Conservation (phyloP, 1,140 invertebrate species). For the Psix sp. region DNA sequence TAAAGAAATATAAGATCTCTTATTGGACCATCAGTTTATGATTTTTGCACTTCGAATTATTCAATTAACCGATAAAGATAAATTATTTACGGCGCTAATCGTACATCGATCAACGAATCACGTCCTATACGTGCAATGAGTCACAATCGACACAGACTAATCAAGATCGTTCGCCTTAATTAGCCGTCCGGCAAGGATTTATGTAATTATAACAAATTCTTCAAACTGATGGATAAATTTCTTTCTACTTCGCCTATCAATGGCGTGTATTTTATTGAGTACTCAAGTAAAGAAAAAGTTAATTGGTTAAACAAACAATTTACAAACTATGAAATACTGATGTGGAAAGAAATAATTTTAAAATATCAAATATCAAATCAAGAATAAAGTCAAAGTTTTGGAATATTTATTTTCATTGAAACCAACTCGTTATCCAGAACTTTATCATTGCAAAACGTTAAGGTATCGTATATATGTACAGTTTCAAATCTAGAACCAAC, state of each 20-base stretch:
- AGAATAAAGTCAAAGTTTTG: no score
- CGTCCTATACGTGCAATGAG: constrained; percentile 39
- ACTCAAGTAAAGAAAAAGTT: not conserved
- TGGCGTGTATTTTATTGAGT: no score
- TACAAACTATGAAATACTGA: no score
- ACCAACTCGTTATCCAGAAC: no score
- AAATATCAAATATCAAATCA: no score
- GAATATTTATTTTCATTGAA: no score
- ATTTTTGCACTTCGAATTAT: not conserved
- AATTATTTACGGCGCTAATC: constrained; percentile 45
- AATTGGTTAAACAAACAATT: no score
- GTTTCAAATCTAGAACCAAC: no score
- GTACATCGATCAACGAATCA: constrained; percentile 37
- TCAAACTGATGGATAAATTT: constrained; percentile 33
- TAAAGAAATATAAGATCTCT: not conserved
- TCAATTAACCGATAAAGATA: constrained; percentile 14
- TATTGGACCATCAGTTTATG: no score
- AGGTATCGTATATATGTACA: no score
- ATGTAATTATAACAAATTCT: constrained; percentile 57
- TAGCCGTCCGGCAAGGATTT: constrained; percentile 34
- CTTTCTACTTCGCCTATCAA: constrained; percentile 1
- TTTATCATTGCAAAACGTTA: no score
- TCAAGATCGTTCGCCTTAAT: constrained; percentile 54
- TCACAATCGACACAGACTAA: constrained; percentile 47
- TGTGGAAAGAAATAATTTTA: no score